phyloP scores from a whole-genome alignment of 2,797 vertebrate species.

The Sarcoramphus papa region DNA sequence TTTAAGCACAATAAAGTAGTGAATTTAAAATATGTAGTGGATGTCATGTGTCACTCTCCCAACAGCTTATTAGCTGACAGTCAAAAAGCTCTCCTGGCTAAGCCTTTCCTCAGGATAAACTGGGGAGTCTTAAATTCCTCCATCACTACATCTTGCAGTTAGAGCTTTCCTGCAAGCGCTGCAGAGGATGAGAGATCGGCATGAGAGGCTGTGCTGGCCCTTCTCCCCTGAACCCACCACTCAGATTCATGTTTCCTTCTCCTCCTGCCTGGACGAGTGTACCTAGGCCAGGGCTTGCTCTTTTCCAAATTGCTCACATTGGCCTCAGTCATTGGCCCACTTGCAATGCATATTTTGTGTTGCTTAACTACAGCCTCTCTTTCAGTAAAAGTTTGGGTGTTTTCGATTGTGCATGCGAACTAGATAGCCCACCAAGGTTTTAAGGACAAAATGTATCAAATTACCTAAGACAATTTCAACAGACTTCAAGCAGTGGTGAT shows the following conservation, averaged over 20 bases:
- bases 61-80: neutral
- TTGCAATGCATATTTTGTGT: neutral
- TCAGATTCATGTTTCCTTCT: neutral
- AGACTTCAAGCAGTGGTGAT: neutral
- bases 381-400: neutral
- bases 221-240: neutral
- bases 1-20: neutral
- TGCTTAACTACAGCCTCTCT: neutral
- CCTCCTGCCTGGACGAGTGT: fast-evolving
- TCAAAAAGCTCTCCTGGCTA: neutral
- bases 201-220: fast-evolving
- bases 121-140: neutral
- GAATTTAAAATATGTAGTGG: neutral
- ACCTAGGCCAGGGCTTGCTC: neutral
- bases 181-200: neutral
- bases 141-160: neutral
- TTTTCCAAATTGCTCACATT: neutral
- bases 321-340: neutral
- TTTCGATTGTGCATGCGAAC: neutral
- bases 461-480: neutral
- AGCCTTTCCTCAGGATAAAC: neutral
- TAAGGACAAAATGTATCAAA: neutral
- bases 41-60: neutral
- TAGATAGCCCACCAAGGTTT: neutral
- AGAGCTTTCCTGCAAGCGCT: neutral